Evolutionary conservation across 2,113 vertebrate genomes (phyloP).

Genomic region (Poeciliopsis prolifica): DNA sequence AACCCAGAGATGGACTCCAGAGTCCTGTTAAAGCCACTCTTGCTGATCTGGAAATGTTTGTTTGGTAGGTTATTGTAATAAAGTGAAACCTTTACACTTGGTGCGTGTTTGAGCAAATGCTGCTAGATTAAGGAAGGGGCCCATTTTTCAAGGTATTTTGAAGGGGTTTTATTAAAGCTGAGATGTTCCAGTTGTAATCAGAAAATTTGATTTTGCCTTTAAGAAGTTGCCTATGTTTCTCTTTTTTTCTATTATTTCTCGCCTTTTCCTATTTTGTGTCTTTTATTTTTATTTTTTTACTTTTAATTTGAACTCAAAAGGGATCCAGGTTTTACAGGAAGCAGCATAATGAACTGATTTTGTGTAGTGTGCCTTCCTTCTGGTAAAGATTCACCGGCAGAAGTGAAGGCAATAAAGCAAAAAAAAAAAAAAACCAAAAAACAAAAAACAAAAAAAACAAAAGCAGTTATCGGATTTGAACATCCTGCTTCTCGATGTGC

Average conservation of each 20-base stretch:
- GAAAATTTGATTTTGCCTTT: neutral
- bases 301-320: neutral
- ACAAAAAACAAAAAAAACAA: slow-evolving; percentile 13
- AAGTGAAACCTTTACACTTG: neutral
- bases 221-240: neutral
- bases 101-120: neutral
- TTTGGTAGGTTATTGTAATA: neutral
- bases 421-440: slow-evolving; percentile 7
- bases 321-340: neutral
- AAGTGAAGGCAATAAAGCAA: slow-evolving; percentile 37
- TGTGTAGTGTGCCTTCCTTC: neutral
- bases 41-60: slow-evolving; percentile 57
- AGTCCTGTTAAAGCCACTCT: slow-evolving; percentile 71
- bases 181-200: neutral
- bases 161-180: neutral
- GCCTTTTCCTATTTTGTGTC: neutral
- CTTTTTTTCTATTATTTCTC: neutral
- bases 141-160: neutral
- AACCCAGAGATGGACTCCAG: slow-evolving; percentile 77
- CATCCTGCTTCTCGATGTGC: slow-evolving; percentile 8
- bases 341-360: neutral
- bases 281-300: neutral
- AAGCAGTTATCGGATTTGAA: slow-evolving; percentile 39
- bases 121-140: neutral
- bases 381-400: slow-evolving; percentile 7